A percentile compares a stretch with the other conserved stretches of the same genome.
Evolutionary conservation across 2,888 invertebrate species (phyloP).

Genomic region (Elgonia sp.): DNA sequence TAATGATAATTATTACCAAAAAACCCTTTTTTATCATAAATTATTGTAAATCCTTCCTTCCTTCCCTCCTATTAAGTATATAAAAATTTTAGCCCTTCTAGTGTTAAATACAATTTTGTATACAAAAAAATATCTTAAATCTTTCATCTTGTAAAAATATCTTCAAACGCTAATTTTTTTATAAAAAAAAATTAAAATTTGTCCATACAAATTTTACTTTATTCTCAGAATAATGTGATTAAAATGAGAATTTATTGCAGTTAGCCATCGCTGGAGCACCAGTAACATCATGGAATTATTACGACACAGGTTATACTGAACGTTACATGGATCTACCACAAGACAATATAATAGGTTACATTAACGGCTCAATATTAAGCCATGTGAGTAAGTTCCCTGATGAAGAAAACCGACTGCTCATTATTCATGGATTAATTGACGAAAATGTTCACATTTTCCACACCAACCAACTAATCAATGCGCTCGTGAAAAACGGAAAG

Average conservation of each 20-base stretch:
- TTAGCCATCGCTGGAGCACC: slow-evolving; percentile 98
- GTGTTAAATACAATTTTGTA: too few species aligned
- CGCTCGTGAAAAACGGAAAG: slow-evolving; percentile 97
- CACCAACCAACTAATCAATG: slow-evolving; percentile 96
- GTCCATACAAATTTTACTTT: too few species aligned
- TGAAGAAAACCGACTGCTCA: slow-evolving; percentile 95
- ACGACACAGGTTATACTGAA: slow-evolving; percentile 99
- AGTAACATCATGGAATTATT: slow-evolving; percentile 98
- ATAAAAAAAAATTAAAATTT: too few species aligned
- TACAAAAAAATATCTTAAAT: too few species aligned
- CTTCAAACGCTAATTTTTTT: too few species aligned
- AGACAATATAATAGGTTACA: slow-evolving; percentile 93
- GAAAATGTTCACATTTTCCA: slow-evolving; percentile 99
- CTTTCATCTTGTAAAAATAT: too few species aligned
- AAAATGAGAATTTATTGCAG: slow-evolving; percentile 81
- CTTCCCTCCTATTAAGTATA: too few species aligned
- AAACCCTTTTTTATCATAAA: too few species aligned
- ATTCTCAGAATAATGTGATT: too few species aligned
- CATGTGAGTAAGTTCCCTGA: slow-evolving; percentile 96
- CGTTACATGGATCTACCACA: slow-evolving; percentile 97
- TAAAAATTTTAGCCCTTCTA: too few species aligned
- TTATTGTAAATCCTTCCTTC: too few species aligned
- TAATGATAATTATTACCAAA: too few species aligned
- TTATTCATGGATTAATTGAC: slow-evolving; percentile 98
- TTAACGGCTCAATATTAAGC: slow-evolving; percentile 94